Evolutionary conservation across 2,113 vertebrate species (phyloP), one percentile per base, ranked within the genome.

Genomic region (Albula goreensis): DNA sequence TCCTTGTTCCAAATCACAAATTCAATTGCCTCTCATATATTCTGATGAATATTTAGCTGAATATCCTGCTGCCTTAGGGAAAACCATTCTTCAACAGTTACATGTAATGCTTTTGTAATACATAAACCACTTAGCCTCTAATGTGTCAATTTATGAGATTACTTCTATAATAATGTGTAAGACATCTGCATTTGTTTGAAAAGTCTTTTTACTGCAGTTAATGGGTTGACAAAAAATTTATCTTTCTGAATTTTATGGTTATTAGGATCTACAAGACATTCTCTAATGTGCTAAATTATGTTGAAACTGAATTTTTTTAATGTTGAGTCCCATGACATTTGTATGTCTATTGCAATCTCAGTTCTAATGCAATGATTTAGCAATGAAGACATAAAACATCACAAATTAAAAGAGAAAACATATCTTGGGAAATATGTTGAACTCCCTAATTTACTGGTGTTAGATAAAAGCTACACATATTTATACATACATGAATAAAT

Each of bases 21-120:
- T 66, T 66, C 60, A 66, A 19, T 66, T 66, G 15, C 17, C 60
- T 66, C 60, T 22, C 60, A 19, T 5, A 22, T 19, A 66, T 22
- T 60, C 56, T 22, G 60, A 66, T 66, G 60, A 66, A 66, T 66
- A 66, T 60, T 11, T 15, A 60, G 12, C 57, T 60, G 57, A 12
- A 60, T 60, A 3, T 66, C 60, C 2, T 5, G 7, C 22, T 66
- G 60, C 60, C 60, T 66, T 7, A 22, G 60, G 60, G 60, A 19
- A 19, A 66, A 13, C 60, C 60, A 66, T 66, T 66, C 15, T 66
- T 66, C 60, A 4, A 22, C 60, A 63, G 15, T 63, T 63, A 63
- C 22, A 66, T 66, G 60, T 66, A 66, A 66, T 66, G 60, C 60
- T 66, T 66, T 66, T 66, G 60, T 66, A 66, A 66, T 66, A 66